Evolutionary conservation across 2,888 invertebrate species (phyloP), one percentile per base, ranked within the genome.

Genomic region (Ferrisia virgata): DNA sequence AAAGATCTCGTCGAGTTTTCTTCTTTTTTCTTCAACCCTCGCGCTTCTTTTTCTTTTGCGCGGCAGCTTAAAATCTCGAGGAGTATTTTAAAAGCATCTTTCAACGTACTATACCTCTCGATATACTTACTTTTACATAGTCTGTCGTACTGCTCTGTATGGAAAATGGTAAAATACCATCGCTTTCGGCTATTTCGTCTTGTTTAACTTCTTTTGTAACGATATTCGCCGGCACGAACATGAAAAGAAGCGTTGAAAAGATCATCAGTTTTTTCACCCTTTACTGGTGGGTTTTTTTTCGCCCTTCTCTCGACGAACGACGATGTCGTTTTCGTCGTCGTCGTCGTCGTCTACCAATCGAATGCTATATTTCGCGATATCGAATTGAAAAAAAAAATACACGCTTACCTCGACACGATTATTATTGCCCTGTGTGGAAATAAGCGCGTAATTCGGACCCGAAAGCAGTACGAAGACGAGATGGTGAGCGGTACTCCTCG

Each of bases 141-240:
- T n/a, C n/a, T n/a, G n/a, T n/a, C n/a, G n/a, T 43, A 28, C 58
- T 28, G 9, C 28, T 64, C 58, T 64, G 11, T 64, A 64, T 64
- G 58, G 58, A 64, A 36, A 64, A 64, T 64, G 11, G 25, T n/a
- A n/a, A n/a, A n/a, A n/a, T n/a, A n/a, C n/a, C n/a, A n/a, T 64
- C 25, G 58, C 58, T 64, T 64, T 64, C 58, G 58, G 58, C 58
- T 64, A 64, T 64, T 64, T 64, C 58, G 58, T 28, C 58, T 64
- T 64, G 58, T 64, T 64, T 64, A 64, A 64, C 25, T 64, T 64
- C 58, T 64, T 64, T 64, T 28, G 58, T 64, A 64, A 64, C 58
- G 58, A 64, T 64, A 64, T 64, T 64, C 25, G 13, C 58, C 58
- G 28, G 25, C 58, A 9, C 3, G 58, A 64, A 64, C n/a, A 64